Conservation (phyloP, 2,113 vertebrate genomes). For the Pluvianellus socialis region DNA sequence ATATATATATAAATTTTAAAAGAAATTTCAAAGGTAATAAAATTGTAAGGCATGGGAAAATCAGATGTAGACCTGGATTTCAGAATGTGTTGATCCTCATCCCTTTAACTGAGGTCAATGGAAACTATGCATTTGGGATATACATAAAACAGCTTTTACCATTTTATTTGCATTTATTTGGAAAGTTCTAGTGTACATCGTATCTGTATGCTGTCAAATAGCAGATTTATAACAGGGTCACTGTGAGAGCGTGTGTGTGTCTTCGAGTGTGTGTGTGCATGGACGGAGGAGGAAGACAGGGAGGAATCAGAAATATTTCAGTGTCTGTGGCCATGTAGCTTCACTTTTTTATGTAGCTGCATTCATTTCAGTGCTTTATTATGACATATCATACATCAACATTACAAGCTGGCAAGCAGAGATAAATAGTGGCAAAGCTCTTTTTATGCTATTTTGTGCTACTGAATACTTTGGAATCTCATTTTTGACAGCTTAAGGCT, state of each 20-base stretch:
- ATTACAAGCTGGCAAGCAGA: slow-evolving; percentile 16
- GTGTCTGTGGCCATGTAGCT: background rate
- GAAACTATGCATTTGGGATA: background rate
- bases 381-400: slow-evolving; percentile 15
- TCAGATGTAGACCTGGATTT: background rate
- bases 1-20: background rate
- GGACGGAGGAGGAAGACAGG: background rate
- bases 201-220: background rate
- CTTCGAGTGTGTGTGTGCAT: background rate
- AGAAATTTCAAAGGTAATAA: background rate
- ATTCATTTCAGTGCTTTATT: background rate
- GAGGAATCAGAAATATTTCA: background rate
- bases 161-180: background rate
- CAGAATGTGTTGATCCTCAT: background rate
- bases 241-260: background rate
- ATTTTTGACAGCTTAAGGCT: slow-evolving; percentile 15
- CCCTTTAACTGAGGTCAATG: background rate
- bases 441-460: slow-evolving; percentile 6
- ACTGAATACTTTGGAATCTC: slow-evolving; percentile 10
- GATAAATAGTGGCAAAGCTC: background rate
- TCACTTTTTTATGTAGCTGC: slow-evolving; percentile 15
- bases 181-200: background rate
- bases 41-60: background rate
- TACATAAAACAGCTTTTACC: background rate
- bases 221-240: background rate